Conservation (phyloP, 2,113 vertebrate species). For the Danionella cerebrum region DNA sequence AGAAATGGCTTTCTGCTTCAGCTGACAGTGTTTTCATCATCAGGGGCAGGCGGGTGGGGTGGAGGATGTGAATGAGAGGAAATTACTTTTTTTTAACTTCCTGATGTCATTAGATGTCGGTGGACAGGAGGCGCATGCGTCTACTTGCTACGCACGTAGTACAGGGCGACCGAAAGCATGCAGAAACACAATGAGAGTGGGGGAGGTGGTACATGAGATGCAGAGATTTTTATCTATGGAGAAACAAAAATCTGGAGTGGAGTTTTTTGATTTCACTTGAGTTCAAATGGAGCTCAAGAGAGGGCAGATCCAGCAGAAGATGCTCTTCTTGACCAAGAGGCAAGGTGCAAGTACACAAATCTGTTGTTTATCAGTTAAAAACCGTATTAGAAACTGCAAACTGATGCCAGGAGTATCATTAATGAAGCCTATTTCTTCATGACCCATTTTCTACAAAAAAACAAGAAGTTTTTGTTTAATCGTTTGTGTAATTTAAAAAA, state of each 20-base stretch:
- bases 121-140: constrained; percentile 56
- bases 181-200: constrained; percentile 77
- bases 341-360: background rate
- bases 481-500: constrained; percentile 15
- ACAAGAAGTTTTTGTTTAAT: constrained; percentile 3
- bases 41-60: constrained; percentile 67
- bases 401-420: too few species aligned
- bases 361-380: background rate
- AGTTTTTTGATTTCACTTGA: constrained; percentile 21
- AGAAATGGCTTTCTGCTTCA: constrained; percentile 98
- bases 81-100: constrained; percentile 83
- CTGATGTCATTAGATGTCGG: constrained; percentile 81
- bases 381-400: constrained; percentile 17
- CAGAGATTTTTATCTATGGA: constrained; percentile 75
- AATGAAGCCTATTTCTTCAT: background rate
- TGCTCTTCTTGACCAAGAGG: constrained; percentile 9
- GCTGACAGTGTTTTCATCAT: constrained; percentile 90
- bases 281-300: constrained; percentile 4
- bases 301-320: constrained; percentile 17
- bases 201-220: constrained; percentile 73
- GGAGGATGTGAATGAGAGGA: constrained; percentile 31
- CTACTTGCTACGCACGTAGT: constrained; percentile 72
- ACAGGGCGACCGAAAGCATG: constrained; percentile 54
- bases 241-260: constrained; percentile 66
- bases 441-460: background rate